Base-by-base conservation (phyloP, 2,797 vertebrate species). In the Phyllotis vaccarum region DNA sequence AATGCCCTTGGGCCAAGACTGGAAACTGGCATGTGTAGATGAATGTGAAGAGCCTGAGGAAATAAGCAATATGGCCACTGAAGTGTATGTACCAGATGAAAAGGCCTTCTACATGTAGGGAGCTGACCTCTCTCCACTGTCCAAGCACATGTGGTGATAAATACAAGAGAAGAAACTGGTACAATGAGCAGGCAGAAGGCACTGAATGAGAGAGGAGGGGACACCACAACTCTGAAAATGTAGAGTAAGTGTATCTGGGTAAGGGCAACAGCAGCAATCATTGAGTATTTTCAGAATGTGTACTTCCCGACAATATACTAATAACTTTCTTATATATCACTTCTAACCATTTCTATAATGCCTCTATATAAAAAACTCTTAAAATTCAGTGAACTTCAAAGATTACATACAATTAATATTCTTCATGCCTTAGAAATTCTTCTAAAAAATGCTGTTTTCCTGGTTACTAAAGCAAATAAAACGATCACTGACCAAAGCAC, bases 331-430 rank as follows among this genome's bases (percentile, higher is more conserved):
- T 37, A 86, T 16, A 49, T 10, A 76, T 27, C 21, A 37, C 19
- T 75, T 80, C 46, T 78, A 40, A 95, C 54, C 90, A 31, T 46
- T 93, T 43, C 83, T 86, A 82, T 56, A 94, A 82, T 17, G 58
- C 2, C 62, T 40, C 46, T 88, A 34, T 54, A 62, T 54, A 52
- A 83, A 62, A 96, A n/a, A 37, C 68, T 54, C 66, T 49, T 56
- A 49, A 34, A 91, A 95, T 60, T 88, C 56, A 86, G 22, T 94
- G 70, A 86, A 52, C 34, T 29, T 27, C 85, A 89, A 75, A 81
- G 9, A 80, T 72, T 70, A 89, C 52, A 90, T 17, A 64, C 8
- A 82, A 24, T 56, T 68, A 81, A 93, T 22, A 93, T 24, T 54
- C 6, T 91, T 86, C 70, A 86, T 54, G 74, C 24, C 85, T 16